Percentiles rank a stretch among this genome's conserved stretches.
Conservation (phyloP, 2,797 vertebrate species). For the Liasis olivaceus region DNA sequence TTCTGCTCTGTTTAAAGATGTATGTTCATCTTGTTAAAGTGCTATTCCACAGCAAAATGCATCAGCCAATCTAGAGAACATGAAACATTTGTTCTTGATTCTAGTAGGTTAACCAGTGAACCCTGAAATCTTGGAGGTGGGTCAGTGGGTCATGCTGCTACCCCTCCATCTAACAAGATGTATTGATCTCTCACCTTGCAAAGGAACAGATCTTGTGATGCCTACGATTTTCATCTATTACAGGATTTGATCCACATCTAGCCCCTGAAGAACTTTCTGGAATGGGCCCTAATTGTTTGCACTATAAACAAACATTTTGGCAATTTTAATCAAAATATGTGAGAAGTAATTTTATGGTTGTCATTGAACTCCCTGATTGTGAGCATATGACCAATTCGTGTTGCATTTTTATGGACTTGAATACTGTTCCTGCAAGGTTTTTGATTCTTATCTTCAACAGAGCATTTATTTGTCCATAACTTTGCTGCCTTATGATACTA, state of each 20-base stretch:
- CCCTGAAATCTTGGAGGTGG: background rate
- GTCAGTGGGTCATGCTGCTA: background rate
- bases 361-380: background rate
- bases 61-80: background rate
- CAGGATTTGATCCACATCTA: background rate
- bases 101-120: background rate
- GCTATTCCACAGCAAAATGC: background rate
- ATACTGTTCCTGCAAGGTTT: background rate
- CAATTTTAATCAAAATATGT: background rate
- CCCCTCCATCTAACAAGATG: background rate
- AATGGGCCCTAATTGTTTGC: background rate
- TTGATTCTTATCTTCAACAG: background rate
- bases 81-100: background rate
- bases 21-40: background rate
- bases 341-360: background rate
- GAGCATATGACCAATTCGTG: background rate
- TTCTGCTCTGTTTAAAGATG: background rate
- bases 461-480: background rate
- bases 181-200: background rate
- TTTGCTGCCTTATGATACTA: background rate
- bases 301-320: background rate
- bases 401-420: background rate
- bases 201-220: background rate
- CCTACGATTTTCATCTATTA: background rate
- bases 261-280: background rate